Base-by-base conservation (phyloP, 2,113 vertebrate species). In the Anolis carolinensis region DNA sequence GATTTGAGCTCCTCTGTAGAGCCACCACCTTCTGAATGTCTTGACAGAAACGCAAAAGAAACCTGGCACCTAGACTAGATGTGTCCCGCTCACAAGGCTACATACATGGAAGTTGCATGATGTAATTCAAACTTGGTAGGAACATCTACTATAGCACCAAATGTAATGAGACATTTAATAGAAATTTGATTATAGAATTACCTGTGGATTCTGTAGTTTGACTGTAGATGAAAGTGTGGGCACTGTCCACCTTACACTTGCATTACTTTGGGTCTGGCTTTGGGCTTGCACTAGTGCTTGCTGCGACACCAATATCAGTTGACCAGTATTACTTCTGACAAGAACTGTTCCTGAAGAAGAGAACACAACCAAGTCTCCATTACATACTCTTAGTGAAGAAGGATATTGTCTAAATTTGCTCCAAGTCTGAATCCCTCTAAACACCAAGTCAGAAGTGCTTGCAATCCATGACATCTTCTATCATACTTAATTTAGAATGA, bases 281-380 rank as follows among this genome's bases (percentile, higher is more conserved):
- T 94, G 95, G 0, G 96, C 90, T 94, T 93, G 95, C 76, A 96
- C 94, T 94, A 98, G 90, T 85, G 97, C 97, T 96, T 98, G 98
- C 91, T 99, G 98, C 88, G 98, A 98, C 2, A 99, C 96, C 83
- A 99, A 94, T 97, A 99, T 98, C 87, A 99, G 96, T 82, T 99
- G 98, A 74, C 98, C 98, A 92, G 90, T 97, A 88, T 97, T 97
- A 92, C 98, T 99, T 94, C 97, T 97, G 92, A 99, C 97, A 91
- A 99, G 96, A 95, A 99, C 97, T 94, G 98, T 97, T 92, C 98
- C 98, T 98, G 94, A 78, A 93, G 70, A 50, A 73, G 86, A 92
- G 89, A 91, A 87, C 5, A 80, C 7, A n/a, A 52, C 27, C 48
- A 8, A 67, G 32, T 6, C 7, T 59, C 23, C 23, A 81, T 2